Percentiles rank a stretch among this genome's conserved stretches.
These are phyloP conservation scores for Alitta virens DNA, from an alignment of 2,888 invertebrate genomes.

Conservation along the genomic window DNA sequence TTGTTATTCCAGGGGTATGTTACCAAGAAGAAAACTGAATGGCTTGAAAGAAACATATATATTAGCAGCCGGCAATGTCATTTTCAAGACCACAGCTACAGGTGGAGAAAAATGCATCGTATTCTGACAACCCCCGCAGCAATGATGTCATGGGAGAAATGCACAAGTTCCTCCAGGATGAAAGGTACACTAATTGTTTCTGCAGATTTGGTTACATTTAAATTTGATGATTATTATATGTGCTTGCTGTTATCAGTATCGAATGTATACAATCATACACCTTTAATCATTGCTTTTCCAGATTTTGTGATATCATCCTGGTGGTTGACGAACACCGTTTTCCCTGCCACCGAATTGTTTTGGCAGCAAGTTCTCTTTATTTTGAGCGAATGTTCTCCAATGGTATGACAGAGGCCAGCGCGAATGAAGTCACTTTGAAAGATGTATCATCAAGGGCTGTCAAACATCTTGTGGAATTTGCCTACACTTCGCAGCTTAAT, in stretches of 20 bases:
- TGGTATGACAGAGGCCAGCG: slow-evolving; percentile 49
- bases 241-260: no score
- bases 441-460: slow-evolving; percentile 53
- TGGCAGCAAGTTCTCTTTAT: slow-evolving; percentile 55
- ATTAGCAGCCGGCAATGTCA: not conserved
- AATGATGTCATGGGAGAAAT: slow-evolving; percentile 29
- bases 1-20: no score
- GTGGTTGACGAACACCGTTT: slow-evolving; percentile 29
- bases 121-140: slow-evolving; percentile 22
- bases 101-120: slow-evolving; percentile 15
- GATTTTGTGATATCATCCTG: slow-evolving; percentile 28
- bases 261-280: no score
- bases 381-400: slow-evolving; percentile 56
- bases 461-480: slow-evolving; percentile 52
- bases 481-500: slow-evolving; percentile 53
- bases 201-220: no score
- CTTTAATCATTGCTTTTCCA: no score
- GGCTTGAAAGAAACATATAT: no score
- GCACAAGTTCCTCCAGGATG: slow-evolving; percentile 31
- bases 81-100: slow-evolving; percentile 20
- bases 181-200: no score
- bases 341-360: slow-evolving; percentile 53
- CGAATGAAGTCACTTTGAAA: slow-evolving; percentile 45
- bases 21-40: no score
- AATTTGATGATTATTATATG: no score